Evolutionary conservation across 2,888 invertebrate genomes (phyloP), one percentile per base, ranked within the genome.

Genomic region (Parapristionchus giblindavisi): DNA sequence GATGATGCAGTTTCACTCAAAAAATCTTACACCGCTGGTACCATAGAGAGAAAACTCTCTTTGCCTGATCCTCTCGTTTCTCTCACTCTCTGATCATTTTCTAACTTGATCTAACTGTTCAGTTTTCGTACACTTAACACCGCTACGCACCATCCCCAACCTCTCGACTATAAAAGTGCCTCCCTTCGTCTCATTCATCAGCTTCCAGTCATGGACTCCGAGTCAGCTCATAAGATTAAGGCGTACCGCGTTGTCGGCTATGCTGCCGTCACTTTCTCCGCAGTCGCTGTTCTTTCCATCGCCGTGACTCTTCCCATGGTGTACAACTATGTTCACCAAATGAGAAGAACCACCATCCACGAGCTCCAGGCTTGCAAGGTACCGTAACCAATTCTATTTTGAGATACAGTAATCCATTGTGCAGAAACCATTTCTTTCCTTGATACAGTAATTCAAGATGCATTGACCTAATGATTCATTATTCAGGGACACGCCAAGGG

Each of bases 291-390:
- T 11, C 70, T 71, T 40, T 71, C 70, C n/a, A 71, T 71, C 56
- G 70, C 70, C 54, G 70, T 71, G 70, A 71, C 70, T 40, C 70
- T 71, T 29, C 70, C 70, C 27, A 71, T 71, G 70, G 70, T 71
- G 56, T 71, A 71, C 70, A 71, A 71, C 70, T 71, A 71, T n/a
- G 70, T 71, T n/a, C 70, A 71, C 40, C 70, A 71, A 38, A 71
- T 71, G 70, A 54, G 70, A 38, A 54, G 70, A 54, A 38, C 54
- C 40, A 56, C 56, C 70, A 54, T 56, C 54, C 54, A 71, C 56
- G 70, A 71, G 48, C 70, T 71, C 56, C 70, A 56, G 17, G 70
- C 56, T 38, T 71, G 70, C 70, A 71, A 71, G 70, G 70, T 56
- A 32, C 40, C 48, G 29, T 40, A 38, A 2, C 6, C 3, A 43